A percentile compares a stretch with the other conserved stretches of the same genome.
phyloP scores from a whole-genome alignment of 2,888 invertebrate genomes.

The Lagria hirta region DNA sequence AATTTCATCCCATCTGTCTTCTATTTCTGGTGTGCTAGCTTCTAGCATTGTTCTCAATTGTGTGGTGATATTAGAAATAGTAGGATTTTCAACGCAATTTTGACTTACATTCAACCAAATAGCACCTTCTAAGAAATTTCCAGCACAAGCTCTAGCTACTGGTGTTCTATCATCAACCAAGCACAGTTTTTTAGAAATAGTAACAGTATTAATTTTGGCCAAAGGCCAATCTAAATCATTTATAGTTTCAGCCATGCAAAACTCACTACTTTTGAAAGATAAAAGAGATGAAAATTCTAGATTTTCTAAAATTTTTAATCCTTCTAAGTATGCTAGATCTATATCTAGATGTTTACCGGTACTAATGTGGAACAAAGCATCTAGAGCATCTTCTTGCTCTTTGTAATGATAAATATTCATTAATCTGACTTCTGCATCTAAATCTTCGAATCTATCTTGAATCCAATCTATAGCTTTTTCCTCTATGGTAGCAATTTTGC shows the following conservation, averaged over 20 bases:
- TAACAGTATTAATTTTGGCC: constrained; percentile 54
- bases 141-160: constrained; percentile 59
- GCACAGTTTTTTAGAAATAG: constrained; percentile 57
- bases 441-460: constrained; percentile 12
- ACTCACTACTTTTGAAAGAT: constrained; percentile 41
- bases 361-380: constrained; percentile 56
- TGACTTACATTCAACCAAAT: constrained; percentile 56
- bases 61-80: constrained; percentile 30
- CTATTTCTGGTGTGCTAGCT: constrained; percentile 19
- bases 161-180: constrained; percentile 61
- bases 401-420: constrained; percentile 59
- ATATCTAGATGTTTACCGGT: constrained; percentile 25
- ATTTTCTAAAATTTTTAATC: constrained; percentile 19
- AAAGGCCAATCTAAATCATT: constrained; percentile 53
- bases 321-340: constrained; percentile 25
- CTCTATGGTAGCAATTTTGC: constrained; percentile 15
- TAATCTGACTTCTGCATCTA: constrained; percentile 38
- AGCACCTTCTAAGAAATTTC: constrained; percentile 62
- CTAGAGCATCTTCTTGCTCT: constrained; percentile 37
- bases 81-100: constrained; percentile 31
- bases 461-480: no score
- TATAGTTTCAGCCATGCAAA: constrained; percentile 42
- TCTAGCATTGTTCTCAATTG: constrained; percentile 32
- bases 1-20: constrained; percentile 29
- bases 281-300: constrained; percentile 23